Evolutionary conservation across 2,888 invertebrate genomes (phyloP), one percentile per base, ranked within the genome.

Genomic region (Spilarctia lutea): DNA sequence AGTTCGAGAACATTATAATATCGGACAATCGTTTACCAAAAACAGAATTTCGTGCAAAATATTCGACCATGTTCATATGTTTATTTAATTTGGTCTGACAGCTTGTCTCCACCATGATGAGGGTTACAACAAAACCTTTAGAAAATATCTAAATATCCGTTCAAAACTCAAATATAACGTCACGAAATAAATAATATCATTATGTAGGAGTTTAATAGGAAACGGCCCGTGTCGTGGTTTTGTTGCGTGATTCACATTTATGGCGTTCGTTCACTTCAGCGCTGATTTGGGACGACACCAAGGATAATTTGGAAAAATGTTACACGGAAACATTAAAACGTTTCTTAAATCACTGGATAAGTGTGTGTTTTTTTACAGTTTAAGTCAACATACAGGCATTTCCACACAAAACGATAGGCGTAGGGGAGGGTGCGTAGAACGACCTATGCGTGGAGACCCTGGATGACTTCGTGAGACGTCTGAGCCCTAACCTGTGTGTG

Each of bases 31-130:
- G 73, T 65, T 42, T 39, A 45, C 75, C 70, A 73, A 82, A 75
- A 79, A 67, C 71, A 77, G 30, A 68, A 81, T 80, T 79, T 81
- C 67, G 52, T 71, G 68, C 48, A 74, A 78, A 83, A 79, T 81
- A 77, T 79, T 82, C 72, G 78, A 81, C 75, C 78, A 80, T 78
- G 63, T 74, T 72, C 76, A 78, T 81, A 79, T 85, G 86, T 82
- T 83, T 86, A 84, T 86, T 86, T 84, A 82, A 86, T 86, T 86
- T 83, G 74, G 76, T 78, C 73, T 84, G 86, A 86, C 86, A 86
- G 77, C 75, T 78, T 83, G 84, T 86, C 86, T 75, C 67, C 68
- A 72, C 68, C 71, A 74, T 85, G 86, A 86, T 84, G 81, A 83
- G 86, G 86, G 86, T 86, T 75, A 74, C 80, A 83, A 82, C 85